A percentile compares a stretch with the other conserved stretches of the same genome.
Evolutionary conservation across 2,888 invertebrate species (phyloP).

Genomic region (Lycocerus yunnanus): DNA sequence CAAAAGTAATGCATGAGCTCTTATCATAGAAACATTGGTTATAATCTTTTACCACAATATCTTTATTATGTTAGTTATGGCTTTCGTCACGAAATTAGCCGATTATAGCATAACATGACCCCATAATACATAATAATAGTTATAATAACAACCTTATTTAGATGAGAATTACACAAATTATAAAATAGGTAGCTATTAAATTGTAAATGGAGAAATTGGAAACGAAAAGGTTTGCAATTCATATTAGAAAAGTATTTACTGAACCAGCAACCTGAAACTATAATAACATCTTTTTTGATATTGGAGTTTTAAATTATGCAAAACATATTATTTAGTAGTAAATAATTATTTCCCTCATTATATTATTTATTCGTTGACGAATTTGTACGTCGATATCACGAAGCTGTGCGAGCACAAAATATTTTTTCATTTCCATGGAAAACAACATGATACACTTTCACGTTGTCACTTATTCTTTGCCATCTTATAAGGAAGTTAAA

Average conservation of each 20-base stretch:
- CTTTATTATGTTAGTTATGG: constrained; percentile 23
- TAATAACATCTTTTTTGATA: not conserved
- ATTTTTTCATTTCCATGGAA: not conserved
- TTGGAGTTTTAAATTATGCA: not conserved
- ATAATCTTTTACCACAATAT: constrained; percentile 20
- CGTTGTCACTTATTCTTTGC: too few relatives aligned
- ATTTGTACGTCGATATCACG: too few relatives aligned
- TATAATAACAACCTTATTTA: not conserved
- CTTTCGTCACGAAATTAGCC: constrained; percentile 24
- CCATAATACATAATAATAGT: constrained; percentile 8
- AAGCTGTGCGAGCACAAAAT: not conserved
- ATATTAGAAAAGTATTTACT: not conserved
- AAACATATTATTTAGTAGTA: not conserved
- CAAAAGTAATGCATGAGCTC: not conserved
- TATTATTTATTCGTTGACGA: not conserved
- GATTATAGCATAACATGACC: constrained; percentile 14
- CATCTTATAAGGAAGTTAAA: too few relatives aligned
- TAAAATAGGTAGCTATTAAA: not conserved
- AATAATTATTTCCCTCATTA: not conserved
- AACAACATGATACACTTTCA: too few relatives aligned
- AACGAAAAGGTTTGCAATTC: not conserved
- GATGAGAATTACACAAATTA: constrained; percentile 1
- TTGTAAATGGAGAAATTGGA: not conserved
- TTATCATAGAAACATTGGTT: constrained; percentile 3
- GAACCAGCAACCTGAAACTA: not conserved